Conservation (phyloP, 1,140 invertebrate genomes). For the Pseudomyrmex sp. region DNA sequence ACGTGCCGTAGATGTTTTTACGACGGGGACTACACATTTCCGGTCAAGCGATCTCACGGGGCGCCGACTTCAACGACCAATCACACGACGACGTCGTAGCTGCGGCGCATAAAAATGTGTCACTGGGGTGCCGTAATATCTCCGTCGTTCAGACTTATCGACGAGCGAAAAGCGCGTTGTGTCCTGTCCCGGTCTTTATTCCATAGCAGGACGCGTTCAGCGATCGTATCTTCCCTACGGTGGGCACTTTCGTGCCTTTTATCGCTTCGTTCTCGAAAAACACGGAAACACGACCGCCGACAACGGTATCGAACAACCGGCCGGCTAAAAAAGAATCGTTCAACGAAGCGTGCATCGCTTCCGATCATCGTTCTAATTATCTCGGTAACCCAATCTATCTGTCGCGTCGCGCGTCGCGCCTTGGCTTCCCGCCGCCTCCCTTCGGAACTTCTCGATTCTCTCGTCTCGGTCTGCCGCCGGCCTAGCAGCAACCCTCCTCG, state of each 20-base stretch:
- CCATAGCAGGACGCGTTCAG: background rate
- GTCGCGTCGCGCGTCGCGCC: conserved; percentile 72
- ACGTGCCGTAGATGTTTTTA: conserved; percentile 75
- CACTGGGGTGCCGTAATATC: conserved; percentile 79
- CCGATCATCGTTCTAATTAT: conserved; percentile 85
- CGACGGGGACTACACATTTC: conserved; percentile 72
- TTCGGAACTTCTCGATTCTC: conserved; percentile 64
- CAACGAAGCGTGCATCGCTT: conserved; percentile 81
- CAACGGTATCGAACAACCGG: background rate
- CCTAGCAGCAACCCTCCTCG: conserved; percentile 53
- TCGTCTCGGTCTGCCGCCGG: conserved; percentile 42
- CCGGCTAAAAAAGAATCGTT: conserved; percentile 77
- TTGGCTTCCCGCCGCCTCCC: conserved; percentile 78
- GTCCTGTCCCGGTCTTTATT: conserved; percentile 26
- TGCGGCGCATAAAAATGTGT: conserved; percentile 79
- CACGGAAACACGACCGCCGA: conserved; percentile 12
- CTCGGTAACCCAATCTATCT: conserved; percentile 81
- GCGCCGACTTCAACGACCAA: conserved; percentile 75
- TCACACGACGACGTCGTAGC: conserved; percentile 72
- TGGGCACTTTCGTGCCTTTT: conserved; percentile 36
- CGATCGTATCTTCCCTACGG: conserved; percentile 24
- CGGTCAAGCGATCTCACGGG: conserved; percentile 80
- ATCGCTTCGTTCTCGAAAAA: conserved; percentile 25
- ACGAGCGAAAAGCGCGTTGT: conserved; percentile 29
- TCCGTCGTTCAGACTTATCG: conserved; percentile 72